These are phyloP conservation scores for Abramis brama DNA, from an alignment of 2,113 vertebrate species.

Conservation along the genomic window DNA sequence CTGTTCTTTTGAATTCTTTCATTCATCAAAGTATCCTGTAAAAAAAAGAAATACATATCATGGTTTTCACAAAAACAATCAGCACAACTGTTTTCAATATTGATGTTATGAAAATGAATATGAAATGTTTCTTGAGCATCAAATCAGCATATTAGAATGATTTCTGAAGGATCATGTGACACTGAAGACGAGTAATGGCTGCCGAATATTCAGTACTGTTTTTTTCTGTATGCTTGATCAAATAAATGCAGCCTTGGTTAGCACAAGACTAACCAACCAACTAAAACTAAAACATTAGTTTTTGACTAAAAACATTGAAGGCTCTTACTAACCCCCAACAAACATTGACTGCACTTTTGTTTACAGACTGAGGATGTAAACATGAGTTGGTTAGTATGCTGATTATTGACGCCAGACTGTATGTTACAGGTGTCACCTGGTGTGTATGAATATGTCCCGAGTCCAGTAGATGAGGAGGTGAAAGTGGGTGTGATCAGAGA, in stretches of 20 bases:
- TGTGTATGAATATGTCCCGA: constrained; percentile 90
- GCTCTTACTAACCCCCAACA: not conserved
- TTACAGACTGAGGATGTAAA: not conserved
- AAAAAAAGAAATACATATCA: not conserved
- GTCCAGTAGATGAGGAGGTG: constrained; percentile 93
- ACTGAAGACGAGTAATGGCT: not conserved
- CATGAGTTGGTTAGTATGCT: not conserved
- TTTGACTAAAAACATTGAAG: too few species aligned
- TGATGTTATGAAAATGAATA: not conserved
- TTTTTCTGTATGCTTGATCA: not conserved
- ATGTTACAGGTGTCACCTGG: constrained; percentile 87
- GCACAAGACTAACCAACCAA: not conserved
- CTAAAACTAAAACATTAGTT: too few species aligned
- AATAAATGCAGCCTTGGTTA: not conserved
- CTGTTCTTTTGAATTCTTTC: not conserved
- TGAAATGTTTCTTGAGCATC: not conserved
- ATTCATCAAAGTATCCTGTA: not conserved
- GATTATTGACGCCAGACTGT: not conserved
- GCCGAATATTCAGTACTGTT: not conserved
- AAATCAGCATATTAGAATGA: not conserved
- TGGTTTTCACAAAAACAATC: not conserved
- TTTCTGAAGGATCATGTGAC: not conserved
- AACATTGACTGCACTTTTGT: not conserved
- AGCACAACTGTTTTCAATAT: not conserved
- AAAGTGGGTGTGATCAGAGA: constrained; percentile 96